phyloP scores from a whole-genome alignment of 2,888 invertebrate genomes.

The Acanthosepion lycidas region DNA sequence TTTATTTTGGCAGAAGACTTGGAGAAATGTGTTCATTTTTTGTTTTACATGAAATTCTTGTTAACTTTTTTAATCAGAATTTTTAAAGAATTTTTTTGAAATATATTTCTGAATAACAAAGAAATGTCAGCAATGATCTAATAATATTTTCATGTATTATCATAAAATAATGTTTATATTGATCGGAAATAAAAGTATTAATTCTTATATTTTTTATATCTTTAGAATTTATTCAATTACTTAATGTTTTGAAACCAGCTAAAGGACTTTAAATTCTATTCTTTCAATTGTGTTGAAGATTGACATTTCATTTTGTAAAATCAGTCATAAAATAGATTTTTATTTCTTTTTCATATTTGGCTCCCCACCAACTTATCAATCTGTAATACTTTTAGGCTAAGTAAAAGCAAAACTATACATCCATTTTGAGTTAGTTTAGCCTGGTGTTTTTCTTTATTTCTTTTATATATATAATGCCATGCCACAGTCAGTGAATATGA shows the following conservation, averaged over 20 bases:
- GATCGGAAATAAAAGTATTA: not conserved
- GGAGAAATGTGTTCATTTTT: not conserved
- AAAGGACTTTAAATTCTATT: not conserved
- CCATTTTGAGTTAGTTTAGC: not conserved
- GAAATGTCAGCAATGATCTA: not conserved
- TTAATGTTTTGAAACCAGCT: not conserved
- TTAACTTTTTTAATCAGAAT: not conserved
- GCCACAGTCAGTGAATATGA: too few species aligned
- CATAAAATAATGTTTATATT: not conserved
- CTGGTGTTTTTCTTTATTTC: not conserved
- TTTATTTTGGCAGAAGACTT: not conserved
- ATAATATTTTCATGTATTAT: not conserved
- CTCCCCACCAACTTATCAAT: not conserved
- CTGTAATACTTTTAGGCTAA: not conserved
- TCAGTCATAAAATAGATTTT: constrained; percentile 4
- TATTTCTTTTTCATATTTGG: not conserved
- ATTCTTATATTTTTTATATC: not conserved
- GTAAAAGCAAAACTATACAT: not conserved
- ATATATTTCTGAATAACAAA: not conserved
- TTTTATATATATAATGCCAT: not conserved
- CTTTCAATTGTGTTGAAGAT: not conserved
- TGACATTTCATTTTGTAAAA: not conserved
- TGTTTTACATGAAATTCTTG: not conserved
- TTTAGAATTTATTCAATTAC: not conserved
- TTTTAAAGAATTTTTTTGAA: not conserved